Evolutionary conservation across 2,113 vertebrate genomes (phyloP).

Genomic region (Nesoenas mayeri): DNA sequence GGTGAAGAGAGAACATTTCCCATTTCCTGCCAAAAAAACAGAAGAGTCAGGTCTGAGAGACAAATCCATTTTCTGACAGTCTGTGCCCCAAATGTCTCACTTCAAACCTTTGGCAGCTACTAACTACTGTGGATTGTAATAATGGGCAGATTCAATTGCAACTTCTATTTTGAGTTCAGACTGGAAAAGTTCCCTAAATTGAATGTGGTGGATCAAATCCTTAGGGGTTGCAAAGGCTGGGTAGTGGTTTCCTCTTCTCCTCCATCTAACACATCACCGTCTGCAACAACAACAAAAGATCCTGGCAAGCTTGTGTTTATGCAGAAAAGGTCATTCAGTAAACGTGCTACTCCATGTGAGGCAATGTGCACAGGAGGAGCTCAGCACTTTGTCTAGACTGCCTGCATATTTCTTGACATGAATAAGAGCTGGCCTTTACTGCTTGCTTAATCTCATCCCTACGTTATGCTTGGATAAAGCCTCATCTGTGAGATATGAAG

Average conservation of each 20-base stretch:
- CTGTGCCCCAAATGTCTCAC: not conserved
- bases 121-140: not conserved
- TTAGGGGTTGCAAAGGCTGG: not conserved
- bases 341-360: accelerated
- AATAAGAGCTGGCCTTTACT: not conserved
- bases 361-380: not conserved
- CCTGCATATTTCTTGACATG: not conserved
- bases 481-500: not conserved
- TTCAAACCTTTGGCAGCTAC: not conserved
- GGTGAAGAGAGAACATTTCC: not conserved
- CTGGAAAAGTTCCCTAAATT: not conserved
- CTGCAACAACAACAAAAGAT: not conserved
- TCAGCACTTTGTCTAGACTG: not conserved
- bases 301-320: not conserved
- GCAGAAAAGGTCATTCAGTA: not conserved
- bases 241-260: not conserved
- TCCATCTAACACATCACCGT: not conserved
- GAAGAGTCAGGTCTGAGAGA: not conserved
- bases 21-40: not conserved
- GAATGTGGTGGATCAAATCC: not conserved
- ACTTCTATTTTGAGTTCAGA: not conserved
- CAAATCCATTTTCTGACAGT: not conserved
- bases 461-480: not conserved
- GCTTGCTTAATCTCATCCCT: not conserved
- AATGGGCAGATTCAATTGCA: not conserved